Base-by-base conservation (phyloP, 2,113 vertebrate species). In the Bombycilla garrulus region DNA sequence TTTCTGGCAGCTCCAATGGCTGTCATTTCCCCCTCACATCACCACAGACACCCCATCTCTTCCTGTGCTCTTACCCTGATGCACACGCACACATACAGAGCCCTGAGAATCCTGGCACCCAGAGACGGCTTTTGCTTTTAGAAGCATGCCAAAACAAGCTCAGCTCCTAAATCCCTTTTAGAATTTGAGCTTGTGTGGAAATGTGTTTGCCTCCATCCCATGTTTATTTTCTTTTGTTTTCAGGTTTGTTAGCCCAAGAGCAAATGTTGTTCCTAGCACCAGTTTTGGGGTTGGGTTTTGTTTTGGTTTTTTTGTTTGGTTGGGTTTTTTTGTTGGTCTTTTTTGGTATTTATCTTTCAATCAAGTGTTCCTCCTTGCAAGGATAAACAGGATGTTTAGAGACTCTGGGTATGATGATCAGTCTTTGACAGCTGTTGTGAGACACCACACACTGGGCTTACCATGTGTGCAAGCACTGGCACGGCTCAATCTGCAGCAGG, bases 201-300 rank as follows among this genome's bases (percentile, higher is more conserved):
- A 96, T 96, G 84, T 92, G 94, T 78, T 88, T 95, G 92, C 86
- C 76, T 96, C 67, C 57, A 86, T 87, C 61, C 61, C 29, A 64
- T 91, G 94, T 96, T 97, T 97, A 92, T 96, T 96, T 95, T 93
- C 86, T 92, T 96, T 96, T 97, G 93, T 96, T 96, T 95, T 92
- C 95, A 96, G 92, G 95, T 93, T 95, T 81, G 82, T 92, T 96
- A 94, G 96, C 94, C 94, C 69, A 57, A 86, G 76, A 81, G 72
- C 54, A 91, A 87, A 95, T 74, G 87, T 85, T 95, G 90, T 85
- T 95, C 81, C 84, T 92, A 92, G 62, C 93, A 95, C 74, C 80
- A 85, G 42, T 91, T 91, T 89, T 62, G 83, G 83, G 72, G 67
- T 45, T 91, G 58, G n/a, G 11, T 79, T 86, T 64, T 90, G 80